A percentile compares a stretch with the other conserved stretches of the same genome.
Evolutionary conservation across 2,797 vertebrate genomes (phyloP).

Genomic region (Bovichtus diacanthus): DNA sequence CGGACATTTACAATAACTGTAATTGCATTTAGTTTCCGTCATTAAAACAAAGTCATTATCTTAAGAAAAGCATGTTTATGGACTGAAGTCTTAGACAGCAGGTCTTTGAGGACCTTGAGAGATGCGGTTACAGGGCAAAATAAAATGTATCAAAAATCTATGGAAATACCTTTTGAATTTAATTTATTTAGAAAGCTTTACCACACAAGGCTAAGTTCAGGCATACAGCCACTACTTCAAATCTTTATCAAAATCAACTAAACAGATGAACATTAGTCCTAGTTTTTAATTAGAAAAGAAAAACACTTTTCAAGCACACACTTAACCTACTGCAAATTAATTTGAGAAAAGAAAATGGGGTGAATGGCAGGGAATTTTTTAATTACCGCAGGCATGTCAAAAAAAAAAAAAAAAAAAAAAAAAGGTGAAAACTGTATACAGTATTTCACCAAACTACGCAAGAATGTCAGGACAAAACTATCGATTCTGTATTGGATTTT

Average conservation of each 20-base stretch:
- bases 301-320: not conserved
- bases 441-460: constrained; percentile 26
- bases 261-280: constrained; percentile 17
- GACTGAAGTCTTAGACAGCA: constrained; percentile 47
- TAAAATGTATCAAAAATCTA: constrained; percentile 36
- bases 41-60: constrained; percentile 78
- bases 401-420: constrained; percentile 50
- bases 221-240: constrained; percentile 35
- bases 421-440: constrained; percentile 22
- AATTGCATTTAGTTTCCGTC: constrained; percentile 73
- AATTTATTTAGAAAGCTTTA: constrained; percentile 39
- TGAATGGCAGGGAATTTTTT: constrained; percentile 4
- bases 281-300: constrained; percentile 18
- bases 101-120: constrained; percentile 69
- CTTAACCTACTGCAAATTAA: constrained; percentile 26
- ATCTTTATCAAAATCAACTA: constrained; percentile 39
- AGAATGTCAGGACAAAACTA: constrained; percentile 54
- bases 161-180: constrained; percentile 36
- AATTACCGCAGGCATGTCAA: constrained; percentile 30
- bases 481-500: constrained; percentile 62
- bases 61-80: constrained; percentile 62
- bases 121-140: constrained; percentile 42
- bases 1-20: constrained; percentile 72
- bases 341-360: constrained; percentile 14
- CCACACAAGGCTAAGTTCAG: constrained; percentile 36